These are phyloP conservation scores for Takifugu rubripes DNA, from an alignment of 2,797 vertebrate genomes.

Conservation along the genomic window DNA sequence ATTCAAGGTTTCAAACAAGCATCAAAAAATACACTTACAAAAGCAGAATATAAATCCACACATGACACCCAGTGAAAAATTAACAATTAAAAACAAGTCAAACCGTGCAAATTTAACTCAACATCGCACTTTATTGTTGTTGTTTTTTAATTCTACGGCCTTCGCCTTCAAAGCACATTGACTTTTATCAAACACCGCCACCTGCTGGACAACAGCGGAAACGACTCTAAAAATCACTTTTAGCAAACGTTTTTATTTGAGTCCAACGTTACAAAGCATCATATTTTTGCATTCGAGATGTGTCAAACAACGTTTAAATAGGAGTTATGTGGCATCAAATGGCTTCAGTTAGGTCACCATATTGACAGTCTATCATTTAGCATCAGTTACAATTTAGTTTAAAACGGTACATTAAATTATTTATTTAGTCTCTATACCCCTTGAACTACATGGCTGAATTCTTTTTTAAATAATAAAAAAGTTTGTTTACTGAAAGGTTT, in stretches of 20 bases:
- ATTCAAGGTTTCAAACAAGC: too few species aligned
- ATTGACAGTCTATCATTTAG: neutral
- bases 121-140: too few species aligned
- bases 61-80: too few species aligned
- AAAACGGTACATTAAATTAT: constrained; percentile 4
- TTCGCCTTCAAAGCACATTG: too few species aligned
- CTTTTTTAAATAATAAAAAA: too few species aligned
- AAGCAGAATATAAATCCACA: too few species aligned
- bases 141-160: too few species aligned
- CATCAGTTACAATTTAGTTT: constrained; percentile 4
- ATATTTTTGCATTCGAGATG: constrained; percentile 40
- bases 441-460: neutral
- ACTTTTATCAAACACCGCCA: constrained; percentile 33
- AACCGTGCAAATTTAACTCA: too few species aligned
- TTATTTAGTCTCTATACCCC: constrained; percentile 31
- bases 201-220: constrained; percentile 33
- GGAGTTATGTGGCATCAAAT: constrained; percentile 18
- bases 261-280: constrained; percentile 57
- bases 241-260: constrained; percentile 54
- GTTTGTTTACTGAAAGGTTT: constrained; percentile 4
- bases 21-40: too few species aligned
- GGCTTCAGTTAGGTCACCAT: constrained; percentile 5
- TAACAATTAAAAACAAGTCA: too few species aligned
- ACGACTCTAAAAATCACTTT: constrained; percentile 13
- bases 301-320: constrained; percentile 43